phyloP scores from a whole-genome alignment of 2,888 invertebrate genomes.

The Trimorus sp. region DNA sequence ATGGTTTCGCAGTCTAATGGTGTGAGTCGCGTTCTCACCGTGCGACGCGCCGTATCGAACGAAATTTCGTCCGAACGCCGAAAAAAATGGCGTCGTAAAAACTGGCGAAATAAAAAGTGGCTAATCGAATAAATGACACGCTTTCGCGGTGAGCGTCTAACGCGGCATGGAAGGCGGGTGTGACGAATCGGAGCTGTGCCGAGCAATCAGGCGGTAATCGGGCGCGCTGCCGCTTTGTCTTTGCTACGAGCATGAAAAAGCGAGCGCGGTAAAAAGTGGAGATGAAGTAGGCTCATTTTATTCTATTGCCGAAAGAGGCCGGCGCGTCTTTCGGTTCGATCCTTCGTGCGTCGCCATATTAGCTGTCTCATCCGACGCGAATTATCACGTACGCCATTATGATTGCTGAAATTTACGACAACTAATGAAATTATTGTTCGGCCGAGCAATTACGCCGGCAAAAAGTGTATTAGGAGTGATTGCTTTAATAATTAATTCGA shows the following conservation, averaged over 20 bases:
- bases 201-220: conserved; percentile 60
- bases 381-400: conserved; percentile 60
- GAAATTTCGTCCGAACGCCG: conserved; percentile 45
- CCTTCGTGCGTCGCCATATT: conserved; percentile 36
- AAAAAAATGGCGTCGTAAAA: conserved; percentile 41
- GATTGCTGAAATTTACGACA: conserved; percentile 57
- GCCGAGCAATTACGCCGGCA: conserved; percentile 32
- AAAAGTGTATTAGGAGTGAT: conserved; percentile 58
- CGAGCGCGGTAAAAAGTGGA: conserved; percentile 43
- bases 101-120: conserved; percentile 61
- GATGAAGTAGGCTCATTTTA: conserved; percentile 47
- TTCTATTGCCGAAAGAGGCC: conserved; percentile 47
- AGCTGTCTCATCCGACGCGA: conserved; percentile 55
- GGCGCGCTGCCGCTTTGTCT: conserved; percentile 61
- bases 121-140: conserved; percentile 71
- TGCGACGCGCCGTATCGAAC: conserved; percentile 13
- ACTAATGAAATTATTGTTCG: conserved; percentile 54
- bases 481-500: conserved; percentile 57
- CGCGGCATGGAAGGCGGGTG: conserved; percentile 65
- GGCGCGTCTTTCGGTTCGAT: conserved; percentile 41
- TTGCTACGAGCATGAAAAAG: conserved; percentile 49
- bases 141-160: conserved; percentile 68
- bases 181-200: conserved; percentile 62
- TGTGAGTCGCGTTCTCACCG: too few species aligned
- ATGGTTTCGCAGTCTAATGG: too few species aligned